Conservation (phyloP, 2,797 vertebrate genomes). For the Chelon labrosus region DNA sequence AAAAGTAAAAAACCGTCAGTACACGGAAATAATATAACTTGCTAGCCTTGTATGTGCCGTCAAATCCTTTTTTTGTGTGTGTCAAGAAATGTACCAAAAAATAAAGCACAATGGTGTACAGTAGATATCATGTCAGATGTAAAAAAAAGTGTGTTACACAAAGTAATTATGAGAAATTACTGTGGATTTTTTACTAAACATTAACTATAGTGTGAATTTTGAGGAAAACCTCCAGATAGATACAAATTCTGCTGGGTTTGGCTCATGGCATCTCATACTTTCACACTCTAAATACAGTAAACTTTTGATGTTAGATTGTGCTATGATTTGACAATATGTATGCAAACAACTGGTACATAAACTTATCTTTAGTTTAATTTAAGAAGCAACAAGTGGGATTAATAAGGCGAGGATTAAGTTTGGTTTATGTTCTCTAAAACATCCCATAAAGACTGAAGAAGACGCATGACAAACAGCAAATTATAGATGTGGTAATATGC, state of each 20-base stretch:
- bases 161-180: neutral
- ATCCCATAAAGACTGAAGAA: neutral
- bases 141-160: neutral
- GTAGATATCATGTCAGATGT: neutral
- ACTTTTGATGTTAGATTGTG: neutral
- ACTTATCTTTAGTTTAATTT: neutral
- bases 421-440: neutral
- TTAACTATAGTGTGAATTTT: neutral
- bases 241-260: too few species aligned
- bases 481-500: neutral
- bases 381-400: neutral
- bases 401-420: neutral
- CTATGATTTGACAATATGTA: neutral
- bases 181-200: too few species aligned
- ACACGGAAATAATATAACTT: too few species aligned
- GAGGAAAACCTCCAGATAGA: neutral
- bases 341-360: neutral
- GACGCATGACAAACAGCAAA: constrained; percentile 31
- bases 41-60: neutral
- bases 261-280: too few species aligned
- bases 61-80: neutral
- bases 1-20: too few species aligned
- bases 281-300: too few species aligned
- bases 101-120: neutral
- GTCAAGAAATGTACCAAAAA: neutral